A percentile compares a stretch with the other conserved stretches of the same genome.
phyloP scores from a whole-genome alignment of 2,888 invertebrate genomes.

The Dichetophora obliterata region DNA sequence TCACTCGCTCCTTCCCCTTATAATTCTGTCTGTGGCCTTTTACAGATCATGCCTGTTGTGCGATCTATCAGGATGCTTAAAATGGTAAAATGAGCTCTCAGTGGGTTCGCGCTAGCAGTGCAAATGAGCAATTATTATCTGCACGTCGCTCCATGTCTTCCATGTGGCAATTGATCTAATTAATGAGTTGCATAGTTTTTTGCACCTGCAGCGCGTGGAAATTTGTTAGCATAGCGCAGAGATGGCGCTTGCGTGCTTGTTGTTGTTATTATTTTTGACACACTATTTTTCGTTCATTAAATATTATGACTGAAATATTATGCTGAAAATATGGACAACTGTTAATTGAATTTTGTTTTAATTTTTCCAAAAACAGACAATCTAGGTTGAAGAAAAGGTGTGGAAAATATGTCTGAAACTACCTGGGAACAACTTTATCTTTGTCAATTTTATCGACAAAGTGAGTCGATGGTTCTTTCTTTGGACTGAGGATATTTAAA shows the following conservation, averaged over 20 bases:
- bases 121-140: conserved; percentile 34
- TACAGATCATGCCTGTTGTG: no score
- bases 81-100: conserved; percentile 27
- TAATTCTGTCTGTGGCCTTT: not conserved
- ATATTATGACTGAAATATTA: no score
- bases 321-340: no score
- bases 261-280: no score
- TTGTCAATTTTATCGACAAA: no score
- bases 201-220: conserved; percentile 51
- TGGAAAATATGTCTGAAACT: not conserved
- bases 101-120: conserved; percentile 22
- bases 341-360: no score
- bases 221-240: conserved; percentile 20
- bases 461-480: no score
- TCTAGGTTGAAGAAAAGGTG: not conserved
- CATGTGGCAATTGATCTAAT: conserved; percentile 49
- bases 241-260: no score
- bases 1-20: not conserved
- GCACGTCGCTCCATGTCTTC: conserved; percentile 13
- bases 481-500: no score
- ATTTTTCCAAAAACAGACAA: not conserved
- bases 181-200: conserved; percentile 49
- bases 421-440: conserved; percentile 1
- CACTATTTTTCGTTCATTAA: no score
- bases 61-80: conserved; percentile 20